phyloP scores from a whole-genome alignment of 2,888 invertebrate species.

The Anthoptus insignis region DNA sequence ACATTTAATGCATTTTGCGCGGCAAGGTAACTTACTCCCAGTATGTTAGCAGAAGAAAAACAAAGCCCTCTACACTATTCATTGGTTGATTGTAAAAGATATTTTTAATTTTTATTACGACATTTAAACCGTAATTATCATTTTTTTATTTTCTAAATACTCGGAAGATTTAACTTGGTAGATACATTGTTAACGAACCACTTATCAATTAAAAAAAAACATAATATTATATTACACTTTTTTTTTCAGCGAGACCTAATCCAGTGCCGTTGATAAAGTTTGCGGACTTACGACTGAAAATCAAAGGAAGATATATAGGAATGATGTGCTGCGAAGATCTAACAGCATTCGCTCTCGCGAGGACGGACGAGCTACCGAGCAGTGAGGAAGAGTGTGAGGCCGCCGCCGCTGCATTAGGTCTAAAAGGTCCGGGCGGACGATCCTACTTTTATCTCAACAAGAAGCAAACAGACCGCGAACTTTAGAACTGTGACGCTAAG shows the following conservation, averaged over 20 bases:
- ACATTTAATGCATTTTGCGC: no score
- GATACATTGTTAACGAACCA: no score
- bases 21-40: no score
- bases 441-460: slow-evolving; percentile 58
- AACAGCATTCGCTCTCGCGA: slow-evolving; percentile 65
- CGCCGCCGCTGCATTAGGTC: slow-evolving; percentile 59
- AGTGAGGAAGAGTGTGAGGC: slow-evolving; percentile 62
- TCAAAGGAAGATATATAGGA: slow-evolving; percentile 63
- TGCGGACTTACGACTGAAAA: slow-evolving; percentile 71
- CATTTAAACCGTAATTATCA: no score
- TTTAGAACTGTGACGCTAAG: slow-evolving; percentile 31
- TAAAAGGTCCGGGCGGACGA: slow-evolving; percentile 58
- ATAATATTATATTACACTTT: slow-evolving; percentile 1
- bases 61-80: no score
- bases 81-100: no score
- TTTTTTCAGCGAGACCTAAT: slow-evolving; percentile 65
- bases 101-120: no score
- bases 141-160: no score
- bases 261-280: slow-evolving; percentile 64
- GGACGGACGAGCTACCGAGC: slow-evolving; percentile 61
- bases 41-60: no score
- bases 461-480: slow-evolving; percentile 44
- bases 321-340: slow-evolving; percentile 77
- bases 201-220: no score
- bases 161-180: no score